phyloP scores from a whole-genome alignment of 2,797 vertebrate species.

The Platyrinchus mystaceus region DNA sequence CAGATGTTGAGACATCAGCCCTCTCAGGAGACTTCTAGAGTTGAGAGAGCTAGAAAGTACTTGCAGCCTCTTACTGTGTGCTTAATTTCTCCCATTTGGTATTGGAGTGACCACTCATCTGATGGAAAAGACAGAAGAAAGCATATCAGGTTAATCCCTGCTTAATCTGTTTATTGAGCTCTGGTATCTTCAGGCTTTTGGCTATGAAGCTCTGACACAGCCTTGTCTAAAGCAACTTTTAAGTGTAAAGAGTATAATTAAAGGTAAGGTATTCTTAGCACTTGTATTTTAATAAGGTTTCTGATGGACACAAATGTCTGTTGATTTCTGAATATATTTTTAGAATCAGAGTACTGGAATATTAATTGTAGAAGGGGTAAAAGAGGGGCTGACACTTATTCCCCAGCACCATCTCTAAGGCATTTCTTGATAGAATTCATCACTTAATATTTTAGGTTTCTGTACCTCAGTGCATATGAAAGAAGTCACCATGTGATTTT shows the following conservation, averaged over 20 bases:
- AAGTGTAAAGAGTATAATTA: not conserved
- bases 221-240: not conserved
- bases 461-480: not conserved
- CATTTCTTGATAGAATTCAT: not conserved
- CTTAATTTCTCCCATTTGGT: not conserved
- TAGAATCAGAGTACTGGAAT: not conserved
- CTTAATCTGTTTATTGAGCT: not conserved
- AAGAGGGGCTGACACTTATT: not conserved
- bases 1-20: conserved; percentile 21
- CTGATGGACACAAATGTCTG: not conserved
- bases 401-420: not conserved
- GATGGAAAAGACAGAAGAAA: not conserved
- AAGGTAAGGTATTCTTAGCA: not conserved
- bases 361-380: not conserved
- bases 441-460: not conserved
- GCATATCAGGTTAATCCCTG: not conserved
- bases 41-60: conserved; percentile 3
- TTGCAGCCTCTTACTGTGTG: not conserved
- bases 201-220: not conserved
- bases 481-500: not conserved
- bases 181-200: not conserved
- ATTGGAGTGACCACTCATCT: not conserved
- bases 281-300: not conserved
- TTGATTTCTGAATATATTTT: not conserved
- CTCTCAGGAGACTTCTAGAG: not conserved